A percentile compares a stretch with the other conserved stretches of the same genome.
These are phyloP conservation scores for Elegia similella DNA, from an alignment of 2,888 invertebrate species.

Conservation along the genomic window DNA sequence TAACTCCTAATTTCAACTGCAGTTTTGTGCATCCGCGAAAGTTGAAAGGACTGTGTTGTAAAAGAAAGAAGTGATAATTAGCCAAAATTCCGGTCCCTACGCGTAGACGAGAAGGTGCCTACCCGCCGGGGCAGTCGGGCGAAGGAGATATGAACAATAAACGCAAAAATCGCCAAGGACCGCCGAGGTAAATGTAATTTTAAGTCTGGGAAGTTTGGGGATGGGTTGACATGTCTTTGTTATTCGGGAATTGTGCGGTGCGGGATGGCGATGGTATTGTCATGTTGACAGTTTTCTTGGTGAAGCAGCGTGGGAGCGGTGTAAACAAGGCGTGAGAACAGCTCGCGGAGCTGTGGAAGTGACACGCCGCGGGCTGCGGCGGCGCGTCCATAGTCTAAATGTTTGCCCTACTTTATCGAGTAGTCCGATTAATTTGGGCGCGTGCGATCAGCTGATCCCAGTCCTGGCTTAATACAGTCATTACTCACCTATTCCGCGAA, in stretches of 20 bases:
- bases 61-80: constrained; percentile 80
- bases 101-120: constrained; percentile 90
- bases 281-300: constrained; percentile 58
- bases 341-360: constrained; percentile 39
- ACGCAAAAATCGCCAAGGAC: constrained; percentile 91
- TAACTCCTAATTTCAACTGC: constrained; percentile 79
- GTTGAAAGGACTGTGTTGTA: constrained; percentile 82
- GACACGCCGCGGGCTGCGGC: constrained; percentile 52
- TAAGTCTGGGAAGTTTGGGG: constrained; percentile 56
- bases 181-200: constrained; percentile 84
- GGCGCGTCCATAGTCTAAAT: constrained; percentile 60
- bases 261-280: constrained; percentile 55
- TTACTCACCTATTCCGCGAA: constrained; percentile 31
- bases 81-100: constrained; percentile 94
- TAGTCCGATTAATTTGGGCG: constrained; percentile 77
- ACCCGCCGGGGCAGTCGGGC: constrained; percentile 85
- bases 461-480: constrained; percentile 48
- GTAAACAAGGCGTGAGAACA: constrained; percentile 64
- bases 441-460: constrained; percentile 76
- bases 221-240: constrained; percentile 75
- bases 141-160: constrained; percentile 89
- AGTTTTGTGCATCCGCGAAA: constrained; percentile 82
- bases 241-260: constrained; percentile 57
- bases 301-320: constrained; percentile 47
- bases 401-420: constrained; percentile 77